A percentile compares a stretch with the other conserved stretches of the same genome.
Conservation (phyloP, 2,113 vertebrate species). For the Origma solitaria region DNA sequence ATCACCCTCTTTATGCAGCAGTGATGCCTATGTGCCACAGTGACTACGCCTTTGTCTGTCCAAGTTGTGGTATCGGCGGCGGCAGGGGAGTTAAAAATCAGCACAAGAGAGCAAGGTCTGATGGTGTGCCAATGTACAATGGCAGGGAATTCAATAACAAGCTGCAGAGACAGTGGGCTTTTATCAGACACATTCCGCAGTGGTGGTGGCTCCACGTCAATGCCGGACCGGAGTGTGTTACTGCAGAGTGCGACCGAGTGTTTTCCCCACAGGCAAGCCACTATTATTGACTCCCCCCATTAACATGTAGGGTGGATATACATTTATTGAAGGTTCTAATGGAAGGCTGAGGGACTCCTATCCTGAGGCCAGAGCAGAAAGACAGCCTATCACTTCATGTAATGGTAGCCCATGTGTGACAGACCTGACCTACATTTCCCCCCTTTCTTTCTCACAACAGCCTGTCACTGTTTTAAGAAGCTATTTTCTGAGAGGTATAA, state of each 20-base stretch:
- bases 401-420: conserved; percentile 85
- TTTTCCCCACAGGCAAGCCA: conserved; percentile 78
- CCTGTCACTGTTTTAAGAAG: conserved; percentile 75
- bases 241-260: conserved; percentile 61
- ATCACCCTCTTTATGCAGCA: neutral
- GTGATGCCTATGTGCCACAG: conserved; percentile 27
- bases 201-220: conserved; percentile 66
- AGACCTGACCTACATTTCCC: conserved; percentile 93
- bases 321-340: conserved; percentile 85
- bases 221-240: conserved; percentile 58
- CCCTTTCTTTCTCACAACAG: conserved; percentile 79
- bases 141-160: conserved; percentile 66
- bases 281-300: conserved; percentile 81
- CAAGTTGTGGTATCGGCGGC: conserved; percentile 1
- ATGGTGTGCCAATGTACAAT: conserved; percentile 53
- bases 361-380: conserved; percentile 85
- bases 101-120: conserved; percentile 43
- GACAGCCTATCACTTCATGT: conserved; percentile 86
- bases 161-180: conserved; percentile 66
- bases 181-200: conserved; percentile 65
- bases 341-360: conserved; percentile 86
- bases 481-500: conserved; percentile 73
- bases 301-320: conserved; percentile 77
- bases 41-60: conserved; percentile 52
- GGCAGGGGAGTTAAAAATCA: conserved; percentile 49